Base-by-base conservation (phyloP, 2,888 invertebrate species). In the Meta bourneti region DNA sequence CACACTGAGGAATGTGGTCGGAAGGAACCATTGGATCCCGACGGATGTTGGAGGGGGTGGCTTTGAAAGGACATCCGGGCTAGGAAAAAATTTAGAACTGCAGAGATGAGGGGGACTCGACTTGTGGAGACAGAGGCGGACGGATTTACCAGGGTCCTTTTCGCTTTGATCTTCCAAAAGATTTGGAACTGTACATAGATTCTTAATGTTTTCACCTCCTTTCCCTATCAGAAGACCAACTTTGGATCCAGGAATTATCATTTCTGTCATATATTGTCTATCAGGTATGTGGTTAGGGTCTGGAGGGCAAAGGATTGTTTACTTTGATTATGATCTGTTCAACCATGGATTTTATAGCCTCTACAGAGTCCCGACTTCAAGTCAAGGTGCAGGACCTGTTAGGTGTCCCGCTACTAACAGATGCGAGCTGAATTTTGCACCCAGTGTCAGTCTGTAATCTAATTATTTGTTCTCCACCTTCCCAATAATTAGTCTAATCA, bases 221-320 rank as follows among this genome's bases (percentile, higher is more conserved):
- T 99, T 99, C 93, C 99, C 99, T 94, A 99, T 99, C 93, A 99
- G 98, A 52, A 99, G 96, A 34, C 99, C 99, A 79, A 99, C 99
- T 96, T 99, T 99, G 7, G 98, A 97, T 0, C 99, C 99, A 0
- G 99, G 99, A 90, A 99, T 97, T 97, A 98, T 97, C 93, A 99
- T 97, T 95, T 99, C 99, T 90, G 97, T 93, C 90, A 87, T 86
- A 84, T 86, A 88, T 16, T 92, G 93, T 90, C 92, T 93, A 87
- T 89, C 94, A 81, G 74, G 91, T 79, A 70, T 93, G 11, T 89
- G 93, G 48, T 87, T 93, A 91, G 95, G 95, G 92, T 95, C 95
- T 77, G 93, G 92, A 9, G 93, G 92, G 20, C n/a, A 90, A 91
- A 51, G 92, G 89, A 79, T 93, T 93, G 61, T 93, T 93, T 19